Evolutionary conservation across 2,113 vertebrate species (phyloP).

Genomic region (Sarotherodon lohbergeri): DNA sequence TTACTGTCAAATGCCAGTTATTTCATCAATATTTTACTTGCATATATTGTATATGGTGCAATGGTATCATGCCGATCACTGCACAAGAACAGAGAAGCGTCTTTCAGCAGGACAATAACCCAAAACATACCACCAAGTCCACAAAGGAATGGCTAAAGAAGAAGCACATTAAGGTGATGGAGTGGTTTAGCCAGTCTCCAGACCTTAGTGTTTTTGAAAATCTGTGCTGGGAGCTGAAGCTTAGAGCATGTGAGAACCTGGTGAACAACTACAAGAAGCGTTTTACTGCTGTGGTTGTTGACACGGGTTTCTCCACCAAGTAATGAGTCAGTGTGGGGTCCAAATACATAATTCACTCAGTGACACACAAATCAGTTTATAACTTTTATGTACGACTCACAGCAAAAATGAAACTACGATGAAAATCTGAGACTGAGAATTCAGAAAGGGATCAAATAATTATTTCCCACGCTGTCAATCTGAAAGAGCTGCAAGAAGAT

Average conservation of each 20-base stretch:
- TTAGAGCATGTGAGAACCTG: fast-evolving
- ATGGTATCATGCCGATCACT: neutral
- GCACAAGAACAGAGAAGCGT: neutral
- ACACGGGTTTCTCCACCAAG: neutral
- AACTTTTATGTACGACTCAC: neutral
- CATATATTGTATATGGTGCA: neutral
- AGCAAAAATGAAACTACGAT: neutral
- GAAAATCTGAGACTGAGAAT: neutral
- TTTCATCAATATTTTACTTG: neutral
- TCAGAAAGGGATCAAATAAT: neutral
- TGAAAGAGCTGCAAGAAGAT: neutral
- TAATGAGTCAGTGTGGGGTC: neutral
- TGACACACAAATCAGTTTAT: neutral
- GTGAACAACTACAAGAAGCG: neutral
- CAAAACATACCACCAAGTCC: neutral
- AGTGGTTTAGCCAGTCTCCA: neutral
- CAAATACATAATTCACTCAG: neutral
- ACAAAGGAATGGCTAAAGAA: neutral
- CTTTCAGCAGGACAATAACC: neutral
- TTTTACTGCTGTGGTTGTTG: neutral
- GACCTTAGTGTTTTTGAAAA: neutral
- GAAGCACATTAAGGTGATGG: neutral
- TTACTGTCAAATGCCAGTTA: neutral
- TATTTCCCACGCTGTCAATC: neutral
- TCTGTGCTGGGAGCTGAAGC: neutral